Evolutionary conservation across 1,140 invertebrate genomes (phyloP).

Genomic region (Alviniconcha marisindica): DNA sequence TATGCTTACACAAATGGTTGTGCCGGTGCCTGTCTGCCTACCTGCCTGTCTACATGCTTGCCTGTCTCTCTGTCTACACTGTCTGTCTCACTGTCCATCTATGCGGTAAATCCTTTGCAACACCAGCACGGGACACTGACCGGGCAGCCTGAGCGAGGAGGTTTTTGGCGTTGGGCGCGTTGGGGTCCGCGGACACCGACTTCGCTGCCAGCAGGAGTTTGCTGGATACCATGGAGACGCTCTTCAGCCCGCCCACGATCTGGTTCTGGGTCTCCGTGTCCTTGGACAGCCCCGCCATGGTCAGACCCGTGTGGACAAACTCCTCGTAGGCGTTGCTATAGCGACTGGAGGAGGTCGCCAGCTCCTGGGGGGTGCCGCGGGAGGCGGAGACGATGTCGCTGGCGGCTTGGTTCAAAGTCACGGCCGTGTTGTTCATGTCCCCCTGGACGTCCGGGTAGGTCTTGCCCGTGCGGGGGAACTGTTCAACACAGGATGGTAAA

Average conservation of each 20-base stretch:
- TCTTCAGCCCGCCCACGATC: slow-evolving; percentile 91
- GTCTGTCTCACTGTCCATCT: too few species aligned
- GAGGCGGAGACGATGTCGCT: slow-evolving; percentile 85
- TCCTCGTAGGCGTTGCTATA: slow-evolving; percentile 88
- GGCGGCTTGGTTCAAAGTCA: slow-evolving; percentile 88
- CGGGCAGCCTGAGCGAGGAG: slow-evolving; percentile 90
- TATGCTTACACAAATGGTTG: too few species aligned
- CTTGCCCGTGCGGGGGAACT: slow-evolving; percentile 68
- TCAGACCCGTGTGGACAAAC: slow-evolving; percentile 76
- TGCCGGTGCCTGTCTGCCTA: too few species aligned
- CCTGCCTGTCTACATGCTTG: too few species aligned
- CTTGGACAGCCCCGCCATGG: slow-evolving; percentile 66
- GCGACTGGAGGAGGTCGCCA: slow-evolving; percentile 85
- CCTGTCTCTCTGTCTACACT: too few species aligned
- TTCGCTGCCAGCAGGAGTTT: slow-evolving; percentile 92
- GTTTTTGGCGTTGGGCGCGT: slow-evolving; percentile 93
- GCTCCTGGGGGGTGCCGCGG: slow-evolving; percentile 80
- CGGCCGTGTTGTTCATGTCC: slow-evolving; percentile 89
- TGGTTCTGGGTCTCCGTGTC: slow-evolving; percentile 71
- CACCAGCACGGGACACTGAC: slow-evolving; percentile 65
- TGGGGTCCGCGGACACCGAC: slow-evolving; percentile 91
- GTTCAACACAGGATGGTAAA: too few species aligned
- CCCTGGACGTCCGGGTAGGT: slow-evolving; percentile 85
- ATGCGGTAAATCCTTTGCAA: too few species aligned
- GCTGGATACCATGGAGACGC: slow-evolving; percentile 91